Conservation (phyloP, 2,888 invertebrate species). For the Mellilla xanthometata region DNA sequence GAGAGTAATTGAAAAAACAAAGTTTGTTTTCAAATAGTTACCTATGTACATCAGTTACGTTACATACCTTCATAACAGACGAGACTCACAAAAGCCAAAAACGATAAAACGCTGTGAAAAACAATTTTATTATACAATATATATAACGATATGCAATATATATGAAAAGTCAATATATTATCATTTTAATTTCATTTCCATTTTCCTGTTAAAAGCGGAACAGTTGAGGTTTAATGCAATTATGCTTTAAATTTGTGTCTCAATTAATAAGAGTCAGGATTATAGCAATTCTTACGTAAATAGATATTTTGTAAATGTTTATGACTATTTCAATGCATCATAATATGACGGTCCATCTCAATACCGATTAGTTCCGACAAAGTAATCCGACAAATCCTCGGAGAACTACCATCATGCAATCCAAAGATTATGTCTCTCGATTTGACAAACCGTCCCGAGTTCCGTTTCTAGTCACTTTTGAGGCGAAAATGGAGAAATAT, state of each 20-base stretch:
- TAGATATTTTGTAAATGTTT: too few relatives aligned
- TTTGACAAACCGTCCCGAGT: slow-evolving; percentile 25
- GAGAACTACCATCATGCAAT: slow-evolving; percentile 10
- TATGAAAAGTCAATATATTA: too few relatives aligned
- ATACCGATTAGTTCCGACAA: neutral
- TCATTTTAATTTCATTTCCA: too few relatives aligned
- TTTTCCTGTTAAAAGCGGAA: too few relatives aligned
- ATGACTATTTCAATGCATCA: too few relatives aligned
- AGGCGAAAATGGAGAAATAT: slow-evolving; percentile 43
- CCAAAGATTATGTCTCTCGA: slow-evolving; percentile 20
- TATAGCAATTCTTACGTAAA: too few relatives aligned
- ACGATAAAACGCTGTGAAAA: neutral
- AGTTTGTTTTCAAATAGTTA: neutral
- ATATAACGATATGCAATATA: too few relatives aligned
- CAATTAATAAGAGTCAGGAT: too few relatives aligned
- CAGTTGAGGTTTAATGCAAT: too few relatives aligned
- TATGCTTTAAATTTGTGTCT: too few relatives aligned
- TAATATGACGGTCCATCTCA: neutral
- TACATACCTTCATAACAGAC: neutral
- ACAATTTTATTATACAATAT: too few relatives aligned
- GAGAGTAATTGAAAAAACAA: slow-evolving; percentile 1
- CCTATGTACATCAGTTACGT: neutral
- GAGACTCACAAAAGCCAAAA: neutral
- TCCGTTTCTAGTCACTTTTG: slow-evolving; percentile 21
- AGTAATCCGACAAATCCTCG: slow-evolving; percentile 11